Evolutionary conservation across 2,113 vertebrate genomes (phyloP), one percentile per base, ranked within the genome.

Genomic region (cat (Felis catus)): DNA sequence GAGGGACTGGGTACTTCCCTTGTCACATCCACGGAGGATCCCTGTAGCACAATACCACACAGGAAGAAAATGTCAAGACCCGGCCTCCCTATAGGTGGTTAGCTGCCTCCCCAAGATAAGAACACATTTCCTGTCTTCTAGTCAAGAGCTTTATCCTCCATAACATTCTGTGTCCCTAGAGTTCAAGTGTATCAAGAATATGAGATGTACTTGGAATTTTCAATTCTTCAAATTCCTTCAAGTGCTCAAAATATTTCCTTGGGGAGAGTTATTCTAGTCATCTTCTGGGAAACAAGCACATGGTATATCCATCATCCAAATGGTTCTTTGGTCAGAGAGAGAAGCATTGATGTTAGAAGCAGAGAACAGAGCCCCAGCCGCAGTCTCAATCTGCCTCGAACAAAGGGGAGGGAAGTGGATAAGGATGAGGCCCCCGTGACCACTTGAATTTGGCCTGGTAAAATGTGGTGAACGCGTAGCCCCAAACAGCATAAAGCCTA

Each of bases 161-260:
- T 45, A 80, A 58, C 19, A 36, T 41, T 89, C 70, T 55, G 14
- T 53, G n/a, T 82, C 92, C 82, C 81, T 33, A 71, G 66, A 95
- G 94, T 88, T 96, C 76, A 89, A 88, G 65, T 68, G 18, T 23
- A 63, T 82, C 80, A 94, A 51, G 88, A 93, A 96, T 88, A 45
- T 55, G 76, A 88, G 74, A 91, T 14, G 41, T 89, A 61, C 55
- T 87, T 94, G 73, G 53, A 83, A 12, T 87, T 91, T 95, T 89
- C 48, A 79, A 90, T 96, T 96, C 94, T 95, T 96, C 61, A 95
- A 58, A 87, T 97, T 98, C 71, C 85, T 98, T 70, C n/a, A 97
- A 95, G 71, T 16, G 11, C 74, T 97, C 94, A 68, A 74, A 88
- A 66, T 86, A 86, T 91, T 96, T 97, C 90, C 89, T 45, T 45